These are phyloP conservation scores for Chloroceryle aenea DNA, from an alignment of 2,113 vertebrate genomes.

Conservation along the genomic window DNA sequence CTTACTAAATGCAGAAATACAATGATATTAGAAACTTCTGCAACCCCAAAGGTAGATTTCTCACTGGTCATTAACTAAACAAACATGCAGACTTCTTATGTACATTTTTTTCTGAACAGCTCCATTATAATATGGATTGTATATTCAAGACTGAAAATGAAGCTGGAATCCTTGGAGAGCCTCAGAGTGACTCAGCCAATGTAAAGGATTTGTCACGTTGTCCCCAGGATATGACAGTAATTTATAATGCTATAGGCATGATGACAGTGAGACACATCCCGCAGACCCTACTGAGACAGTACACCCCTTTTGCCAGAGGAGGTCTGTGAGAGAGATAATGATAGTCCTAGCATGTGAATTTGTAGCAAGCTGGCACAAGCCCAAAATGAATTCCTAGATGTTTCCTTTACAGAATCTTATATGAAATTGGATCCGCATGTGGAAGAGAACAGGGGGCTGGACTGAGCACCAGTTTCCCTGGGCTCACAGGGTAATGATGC, in stretches of 20 bases:
- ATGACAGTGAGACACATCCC: slow-evolving; percentile 10
- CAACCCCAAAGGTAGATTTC: background rate
- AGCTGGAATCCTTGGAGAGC: slow-evolving; percentile 18
- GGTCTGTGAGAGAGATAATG: background rate
- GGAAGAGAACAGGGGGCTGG: background rate
- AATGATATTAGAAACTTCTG: background rate
- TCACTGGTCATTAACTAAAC: background rate
- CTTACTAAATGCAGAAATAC: background rate
- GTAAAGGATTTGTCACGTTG: background rate
- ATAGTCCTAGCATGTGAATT: background rate
- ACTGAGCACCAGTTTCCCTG: background rate
- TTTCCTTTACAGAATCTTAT: background rate
- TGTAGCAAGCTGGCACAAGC: background rate
- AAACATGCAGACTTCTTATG: background rate
- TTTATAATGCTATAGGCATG: background rate
- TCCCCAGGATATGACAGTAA: slow-evolving; percentile 36
- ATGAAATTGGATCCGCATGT: background rate
- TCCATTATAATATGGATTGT: background rate
- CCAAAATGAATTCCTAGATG: background rate
- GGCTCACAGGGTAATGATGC: rapidly evolving
- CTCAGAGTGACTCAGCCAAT: slow-evolving; percentile 13
- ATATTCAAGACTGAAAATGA: background rate
- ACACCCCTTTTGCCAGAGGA: background rate
- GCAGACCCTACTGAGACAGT: background rate
- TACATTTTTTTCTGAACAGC: background rate